Conservation (phyloP, 2,797 vertebrate genomes). For the Lithobates pipiens region DNA sequence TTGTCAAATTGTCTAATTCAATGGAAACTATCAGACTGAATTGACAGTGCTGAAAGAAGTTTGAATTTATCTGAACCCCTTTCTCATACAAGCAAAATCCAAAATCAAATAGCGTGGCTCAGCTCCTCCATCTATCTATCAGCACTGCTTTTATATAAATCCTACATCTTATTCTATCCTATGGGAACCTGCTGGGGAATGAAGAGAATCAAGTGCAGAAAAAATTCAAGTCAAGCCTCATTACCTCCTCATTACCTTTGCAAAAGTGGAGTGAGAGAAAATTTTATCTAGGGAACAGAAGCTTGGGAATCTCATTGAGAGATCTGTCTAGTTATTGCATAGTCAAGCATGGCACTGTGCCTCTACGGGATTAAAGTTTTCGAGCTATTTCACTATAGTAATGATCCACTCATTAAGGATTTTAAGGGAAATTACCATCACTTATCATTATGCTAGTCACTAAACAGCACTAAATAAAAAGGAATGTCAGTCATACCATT, state of each 20-base stretch:
- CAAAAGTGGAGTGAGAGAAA: constrained; percentile 84
- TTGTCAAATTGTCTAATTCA: constrained; percentile 72
- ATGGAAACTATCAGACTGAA: constrained; percentile 68
- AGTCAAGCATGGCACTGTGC: constrained; percentile 83
- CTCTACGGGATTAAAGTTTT: constrained; percentile 82
- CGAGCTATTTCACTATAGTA: constrained; percentile 82
- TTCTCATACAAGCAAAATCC: constrained; percentile 71
- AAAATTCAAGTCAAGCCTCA: constrained; percentile 91
- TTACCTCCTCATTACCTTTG: constrained; percentile 94
- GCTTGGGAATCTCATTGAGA: constrained; percentile 83
- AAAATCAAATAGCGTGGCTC: constrained; percentile 71
- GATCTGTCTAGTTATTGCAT: constrained; percentile 84
- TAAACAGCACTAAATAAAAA: constrained; percentile 78
- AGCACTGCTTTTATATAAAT: constrained; percentile 77
- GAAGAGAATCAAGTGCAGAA: constrained; percentile 77
- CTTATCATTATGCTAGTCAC: constrained; percentile 78
- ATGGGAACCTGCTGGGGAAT: constrained; percentile 79
- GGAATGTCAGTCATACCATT: constrained; percentile 67
- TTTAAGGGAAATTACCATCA: constrained; percentile 85
- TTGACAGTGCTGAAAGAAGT: constrained; percentile 70
- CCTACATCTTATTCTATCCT: constrained; percentile 79
- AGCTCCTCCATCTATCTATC: constrained; percentile 77
- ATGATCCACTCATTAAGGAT: constrained; percentile 86
- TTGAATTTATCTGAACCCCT: constrained; percentile 71
- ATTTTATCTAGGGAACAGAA: constrained; percentile 80